Conservation (phyloP, 2,888 invertebrate genomes). For the Pheosia tremula region DNA sequence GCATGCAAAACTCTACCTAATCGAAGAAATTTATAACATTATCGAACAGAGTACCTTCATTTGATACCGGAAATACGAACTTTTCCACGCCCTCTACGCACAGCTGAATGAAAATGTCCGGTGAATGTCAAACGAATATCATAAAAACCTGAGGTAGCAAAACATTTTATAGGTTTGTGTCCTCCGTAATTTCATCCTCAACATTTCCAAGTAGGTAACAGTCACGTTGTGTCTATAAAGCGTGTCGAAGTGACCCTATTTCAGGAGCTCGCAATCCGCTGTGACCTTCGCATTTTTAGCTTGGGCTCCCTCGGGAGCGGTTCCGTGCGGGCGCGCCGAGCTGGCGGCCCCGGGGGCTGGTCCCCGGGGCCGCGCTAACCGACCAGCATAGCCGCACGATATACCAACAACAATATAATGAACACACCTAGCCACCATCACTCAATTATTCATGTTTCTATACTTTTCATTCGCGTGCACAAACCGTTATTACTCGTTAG, state of each 20-base stretch:
- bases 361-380: constrained; percentile 46
- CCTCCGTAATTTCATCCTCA: constrained; percentile 40
- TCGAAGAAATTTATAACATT: constrained; percentile 10
- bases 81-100: constrained; percentile 25
- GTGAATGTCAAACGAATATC: constrained; percentile 43
- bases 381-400: constrained; percentile 67
- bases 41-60: constrained; percentile 15
- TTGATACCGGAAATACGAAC: constrained; percentile 15
- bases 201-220: constrained; percentile 63
- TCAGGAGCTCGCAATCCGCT: constrained; percentile 72
- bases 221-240: constrained; percentile 70
- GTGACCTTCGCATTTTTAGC: constrained; percentile 76
- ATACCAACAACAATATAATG: constrained; percentile 62
- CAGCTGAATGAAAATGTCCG: constrained; percentile 28
- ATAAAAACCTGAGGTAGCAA: constrained; percentile 37
- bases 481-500: constrained; percentile 37
- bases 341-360: constrained; percentile 60
- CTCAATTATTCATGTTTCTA: constrained; percentile 59
- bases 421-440: constrained; percentile 49
- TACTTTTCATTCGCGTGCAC: constrained; percentile 44
- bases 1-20: neutral
- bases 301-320: constrained; percentile 61
- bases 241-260: constrained; percentile 73
- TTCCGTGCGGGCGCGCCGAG: constrained; percentile 65
- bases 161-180: constrained; percentile 30